phyloP scores from a whole-genome alignment of 2,113 vertebrate genomes.

The Delphinus delphis region DNA sequence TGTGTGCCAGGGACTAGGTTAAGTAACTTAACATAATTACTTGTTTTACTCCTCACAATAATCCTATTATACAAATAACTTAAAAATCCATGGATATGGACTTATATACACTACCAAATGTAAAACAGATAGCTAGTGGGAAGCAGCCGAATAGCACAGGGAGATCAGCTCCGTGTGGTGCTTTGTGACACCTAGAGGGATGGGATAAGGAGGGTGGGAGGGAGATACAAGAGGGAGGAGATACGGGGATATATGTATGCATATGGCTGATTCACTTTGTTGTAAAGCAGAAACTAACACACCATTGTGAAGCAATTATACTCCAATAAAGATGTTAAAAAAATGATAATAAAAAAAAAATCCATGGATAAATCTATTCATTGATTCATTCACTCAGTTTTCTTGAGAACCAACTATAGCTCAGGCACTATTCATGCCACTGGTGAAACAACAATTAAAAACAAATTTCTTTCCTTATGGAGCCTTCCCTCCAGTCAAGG shows the following conservation, averaged over 20 bases:
- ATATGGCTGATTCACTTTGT: too few relatives aligned
- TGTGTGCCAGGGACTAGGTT: not conserved
- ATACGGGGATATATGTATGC: too few relatives aligned
- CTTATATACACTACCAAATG: too few relatives aligned
- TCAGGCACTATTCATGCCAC: not conserved
- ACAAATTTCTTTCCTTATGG: conserved; percentile 8
- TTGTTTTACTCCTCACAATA: not conserved
- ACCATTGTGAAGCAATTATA: too few relatives aligned
- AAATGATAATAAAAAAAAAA: not conserved
- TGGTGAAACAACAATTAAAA: not conserved
- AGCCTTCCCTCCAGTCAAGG: not conserved
- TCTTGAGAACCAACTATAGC: not conserved
- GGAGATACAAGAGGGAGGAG: too few relatives aligned
- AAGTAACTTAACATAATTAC: not conserved
- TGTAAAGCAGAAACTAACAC: too few relatives aligned
- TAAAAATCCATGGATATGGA: not conserved
- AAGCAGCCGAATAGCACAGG: too few relatives aligned
- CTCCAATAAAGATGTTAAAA: too few relatives aligned
- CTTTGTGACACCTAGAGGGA: too few relatives aligned
- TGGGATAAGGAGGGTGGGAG: too few relatives aligned
- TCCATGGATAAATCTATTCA: not conserved
- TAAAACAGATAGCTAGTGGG: too few relatives aligned
- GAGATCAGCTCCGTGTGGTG: too few relatives aligned
- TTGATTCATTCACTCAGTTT: not conserved
- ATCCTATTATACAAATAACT: not conserved